A percentile compares a stretch with the other conserved stretches of the same genome.
Evolutionary conservation across 2,888 invertebrate species (phyloP).

Genomic region (Nineta flava): DNA sequence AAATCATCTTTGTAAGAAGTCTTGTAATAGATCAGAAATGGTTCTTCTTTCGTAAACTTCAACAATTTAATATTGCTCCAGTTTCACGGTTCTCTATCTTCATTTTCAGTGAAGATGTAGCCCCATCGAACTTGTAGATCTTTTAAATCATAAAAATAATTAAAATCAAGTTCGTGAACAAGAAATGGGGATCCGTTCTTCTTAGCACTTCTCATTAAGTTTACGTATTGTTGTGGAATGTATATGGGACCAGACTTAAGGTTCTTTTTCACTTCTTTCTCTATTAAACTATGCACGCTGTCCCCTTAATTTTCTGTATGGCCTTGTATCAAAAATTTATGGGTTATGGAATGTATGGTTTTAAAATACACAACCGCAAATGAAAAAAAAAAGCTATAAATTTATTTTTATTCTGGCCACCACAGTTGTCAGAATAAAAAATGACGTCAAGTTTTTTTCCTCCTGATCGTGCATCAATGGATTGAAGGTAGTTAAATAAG

Average conservation of each 20-base stretch:
- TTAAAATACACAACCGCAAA: too few species aligned
- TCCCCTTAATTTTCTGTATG: neutral
- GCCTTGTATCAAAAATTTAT: neutral
- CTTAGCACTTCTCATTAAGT: too few species aligned
- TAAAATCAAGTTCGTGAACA: too few species aligned
- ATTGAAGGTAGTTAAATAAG: constrained; percentile 11
- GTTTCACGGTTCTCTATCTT: neutral
- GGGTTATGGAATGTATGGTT: neutral
- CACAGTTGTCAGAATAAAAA: constrained; percentile 20
- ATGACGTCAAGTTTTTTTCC: constrained; percentile 13
- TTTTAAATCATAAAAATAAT: neutral
- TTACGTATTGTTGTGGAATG: neutral
- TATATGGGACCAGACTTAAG: neutral
- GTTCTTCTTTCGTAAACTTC: neutral
- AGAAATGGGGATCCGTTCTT: too few species aligned
- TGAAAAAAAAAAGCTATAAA: constrained; percentile 4
- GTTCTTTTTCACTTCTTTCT: neutral
- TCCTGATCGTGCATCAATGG: constrained; percentile 4
- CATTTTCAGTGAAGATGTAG: neutral
- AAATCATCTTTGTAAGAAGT: neutral
- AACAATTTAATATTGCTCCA: neutral
- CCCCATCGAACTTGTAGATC: neutral
- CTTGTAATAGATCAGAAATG: neutral
- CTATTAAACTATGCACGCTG: neutral
- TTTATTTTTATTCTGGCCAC: constrained; percentile 17